phyloP scores from a whole-genome alignment of 2,113 vertebrate genomes.

The Laticauda colubrina region DNA sequence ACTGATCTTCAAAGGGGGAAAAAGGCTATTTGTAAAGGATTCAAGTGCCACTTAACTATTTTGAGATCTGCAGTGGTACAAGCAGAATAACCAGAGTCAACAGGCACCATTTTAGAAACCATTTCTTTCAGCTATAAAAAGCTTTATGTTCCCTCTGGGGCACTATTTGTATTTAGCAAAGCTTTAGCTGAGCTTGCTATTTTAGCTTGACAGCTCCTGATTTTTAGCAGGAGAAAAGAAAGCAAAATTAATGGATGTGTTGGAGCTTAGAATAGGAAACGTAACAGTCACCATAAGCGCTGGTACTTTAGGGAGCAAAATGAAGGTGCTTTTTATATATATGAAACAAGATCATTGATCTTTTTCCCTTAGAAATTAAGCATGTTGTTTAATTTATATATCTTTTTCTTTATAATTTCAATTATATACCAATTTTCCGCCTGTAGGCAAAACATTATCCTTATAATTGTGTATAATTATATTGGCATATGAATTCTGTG shows the following conservation, averaged over 20 bases:
- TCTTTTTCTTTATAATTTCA: constrained; percentile 4
- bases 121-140: constrained; percentile 54
- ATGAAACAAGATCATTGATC: constrained; percentile 50
- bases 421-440: not conserved
- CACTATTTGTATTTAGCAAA: constrained; percentile 66
- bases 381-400: constrained; percentile 35
- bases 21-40: constrained; percentile 3
- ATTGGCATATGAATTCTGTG: not conserved
- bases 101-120: constrained; percentile 56
- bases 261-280: constrained; percentile 69
- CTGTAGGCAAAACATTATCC: not conserved
- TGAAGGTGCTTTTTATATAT: constrained; percentile 53
- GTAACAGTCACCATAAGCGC: constrained; percentile 71
- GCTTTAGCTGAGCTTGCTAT: constrained; percentile 59
- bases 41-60: constrained; percentile 36
- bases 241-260: constrained; percentile 72
- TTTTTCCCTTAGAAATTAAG: constrained; percentile 50
- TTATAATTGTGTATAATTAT: not conserved
- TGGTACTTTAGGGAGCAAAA: constrained; percentile 61
- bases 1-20: constrained; percentile 17
- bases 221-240: constrained; percentile 68
- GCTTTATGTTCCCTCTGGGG: constrained; percentile 59
- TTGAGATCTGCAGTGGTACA: constrained; percentile 38
- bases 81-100: constrained; percentile 58
- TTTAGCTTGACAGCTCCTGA: constrained; percentile 71